Conservation (phyloP, 2,888 invertebrate species). For the Mongoloraphidia duomilia region DNA sequence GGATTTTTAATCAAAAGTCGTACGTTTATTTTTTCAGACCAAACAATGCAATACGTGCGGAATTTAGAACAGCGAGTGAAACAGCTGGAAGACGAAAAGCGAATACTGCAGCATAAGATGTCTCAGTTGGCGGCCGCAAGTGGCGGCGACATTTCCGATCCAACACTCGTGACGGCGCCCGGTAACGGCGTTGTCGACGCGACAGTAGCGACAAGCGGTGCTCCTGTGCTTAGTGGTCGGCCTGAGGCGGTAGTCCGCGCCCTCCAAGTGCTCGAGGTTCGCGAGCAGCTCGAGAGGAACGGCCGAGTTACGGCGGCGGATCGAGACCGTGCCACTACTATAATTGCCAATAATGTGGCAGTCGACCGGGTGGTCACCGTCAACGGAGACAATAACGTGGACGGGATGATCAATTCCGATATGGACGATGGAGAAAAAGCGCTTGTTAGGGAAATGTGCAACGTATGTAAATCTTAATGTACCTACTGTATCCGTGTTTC, state of each 20-base stretch:
- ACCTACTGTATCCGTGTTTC: too few relatives aligned
- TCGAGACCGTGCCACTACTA: conserved; percentile 21
- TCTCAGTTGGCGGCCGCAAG: conserved; percentile 31
- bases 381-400: conserved; percentile 14
- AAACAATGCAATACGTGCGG: conserved; percentile 82
- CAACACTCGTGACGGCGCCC: conserved; percentile 20
- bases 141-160: conserved; percentile 21
- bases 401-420: conserved; percentile 33
- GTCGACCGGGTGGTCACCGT: conserved; percentile 1
- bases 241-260: conserved; percentile 90
- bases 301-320: conserved; percentile 27
- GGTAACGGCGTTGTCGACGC: conserved; percentile 23
- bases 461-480: conserved; percentile 38
- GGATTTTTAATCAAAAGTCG: neutral
- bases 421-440: conserved; percentile 84
- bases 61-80: conserved; percentile 78
- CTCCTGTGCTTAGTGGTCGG: conserved; percentile 42
- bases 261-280: conserved; percentile 79
- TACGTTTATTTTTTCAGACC: conserved; percentile 38
- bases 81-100: conserved; percentile 68
- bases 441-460: conserved; percentile 89
- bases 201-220: conserved; percentile 21
- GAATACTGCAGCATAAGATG: conserved; percentile 36
- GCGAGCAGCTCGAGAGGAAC: conserved; percentile 72
- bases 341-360: conserved; percentile 13